Base-by-base conservation (phyloP, 2,797 vertebrate species). In the Petrocephalus schoutedeni region DNA sequence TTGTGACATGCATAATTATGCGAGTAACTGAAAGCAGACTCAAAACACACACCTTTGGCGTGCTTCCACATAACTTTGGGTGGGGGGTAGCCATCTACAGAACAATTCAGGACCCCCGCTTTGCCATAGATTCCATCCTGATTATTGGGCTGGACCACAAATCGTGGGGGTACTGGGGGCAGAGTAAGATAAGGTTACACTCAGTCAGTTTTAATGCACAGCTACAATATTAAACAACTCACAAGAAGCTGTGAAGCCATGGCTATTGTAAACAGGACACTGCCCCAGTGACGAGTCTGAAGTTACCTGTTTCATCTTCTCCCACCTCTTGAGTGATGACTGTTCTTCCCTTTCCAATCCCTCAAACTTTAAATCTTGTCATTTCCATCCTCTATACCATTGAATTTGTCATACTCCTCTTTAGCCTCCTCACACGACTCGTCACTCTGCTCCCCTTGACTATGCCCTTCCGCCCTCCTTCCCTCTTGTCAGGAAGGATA, bases 41-140 rank as follows among this genome's bases (percentile, higher is more conserved):
- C 19, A 58, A 53, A 71, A 54, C 12, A 45, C 6, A 64, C 93
- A 96, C 97, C 97, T 96, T 98, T 99, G 49, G 98, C 98, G 0
- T 99, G 98, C 74, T 99, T 99, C 98, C 98, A 99, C 96, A 99
- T 97, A 92, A 99, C 98, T 92, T 99, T 99, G 0, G 98, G 98
- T 41, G 98, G 98, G 0, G 98, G 98, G 89, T 99, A 99, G 80
- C 98, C 98, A 0, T 99, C 98, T 14, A 99, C 98, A 0, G 98
- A 99, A 90, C 98, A 99, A 92, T 99, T 99, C 23, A 99, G 94
- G 92, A 99, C 97, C 1, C 98, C 98, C 0, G 98, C 97, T 92
- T 98, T 99, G 56, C 98, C 98, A 0, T 99, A 99, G 92, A 99
- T 99, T 88, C 98, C 98, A 8, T 99, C 98, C 92, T 99, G 98